These are phyloP conservation scores for Ceryle rudis DNA, from an alignment of 2,797 vertebrate species.

Conservation along the genomic window DNA sequence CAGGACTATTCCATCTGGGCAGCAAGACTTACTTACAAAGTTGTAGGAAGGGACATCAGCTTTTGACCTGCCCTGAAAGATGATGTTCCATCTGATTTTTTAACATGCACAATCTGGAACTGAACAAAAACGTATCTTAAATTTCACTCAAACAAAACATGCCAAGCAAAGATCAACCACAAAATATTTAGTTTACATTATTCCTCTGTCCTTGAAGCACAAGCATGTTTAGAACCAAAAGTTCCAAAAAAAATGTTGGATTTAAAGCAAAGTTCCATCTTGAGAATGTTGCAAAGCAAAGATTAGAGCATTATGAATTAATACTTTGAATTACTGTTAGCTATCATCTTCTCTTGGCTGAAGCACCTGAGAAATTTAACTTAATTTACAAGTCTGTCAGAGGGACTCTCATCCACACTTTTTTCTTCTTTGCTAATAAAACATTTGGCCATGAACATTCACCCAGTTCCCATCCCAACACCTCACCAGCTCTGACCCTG, in stretches of 20 bases:
- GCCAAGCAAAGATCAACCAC: neutral
- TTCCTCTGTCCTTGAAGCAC: neutral
- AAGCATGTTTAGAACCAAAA: neutral
- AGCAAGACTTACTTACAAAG: neutral
- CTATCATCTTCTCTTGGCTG: conserved; percentile 30
- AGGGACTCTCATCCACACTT: neutral
- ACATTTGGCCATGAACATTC: conserved; percentile 1
- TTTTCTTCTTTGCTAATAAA: neutral
- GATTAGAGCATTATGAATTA: neutral
- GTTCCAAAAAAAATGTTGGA: neutral
- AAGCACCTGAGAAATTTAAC: conserved; percentile 14
- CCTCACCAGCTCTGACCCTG: neutral
- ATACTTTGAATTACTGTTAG: neutral
- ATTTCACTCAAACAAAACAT: neutral
- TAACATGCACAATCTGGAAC: neutral
- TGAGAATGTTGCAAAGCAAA: neutral
- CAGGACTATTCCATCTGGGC: neutral
- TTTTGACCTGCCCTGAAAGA: neutral
- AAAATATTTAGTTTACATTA: neutral
- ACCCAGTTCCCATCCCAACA: neutral
- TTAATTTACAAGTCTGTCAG: conserved; percentile 6
- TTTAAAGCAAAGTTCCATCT: neutral
- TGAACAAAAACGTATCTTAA: neutral
- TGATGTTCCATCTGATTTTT: neutral
- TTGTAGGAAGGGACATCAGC: neutral